Evolutionary conservation across 2,888 invertebrate genomes (phyloP).

Genomic region (Acanthosepion esculentum): DNA sequence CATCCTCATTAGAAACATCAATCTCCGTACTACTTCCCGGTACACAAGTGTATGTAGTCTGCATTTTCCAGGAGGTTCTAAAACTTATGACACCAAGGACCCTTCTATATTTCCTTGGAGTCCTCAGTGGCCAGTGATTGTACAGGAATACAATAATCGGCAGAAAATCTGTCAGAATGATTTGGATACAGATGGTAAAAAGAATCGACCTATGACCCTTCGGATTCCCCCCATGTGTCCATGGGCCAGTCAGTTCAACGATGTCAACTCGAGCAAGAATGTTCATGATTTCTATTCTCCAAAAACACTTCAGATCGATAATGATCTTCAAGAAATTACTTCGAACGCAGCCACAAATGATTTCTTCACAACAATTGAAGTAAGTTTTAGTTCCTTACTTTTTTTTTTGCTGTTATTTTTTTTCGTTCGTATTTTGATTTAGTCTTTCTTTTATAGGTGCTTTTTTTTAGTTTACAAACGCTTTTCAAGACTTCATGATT

Average conservation of each 20-base stretch:
- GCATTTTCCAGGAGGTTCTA: slow-evolving; percentile 37
- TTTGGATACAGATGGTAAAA: neutral
- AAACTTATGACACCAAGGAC: slow-evolving; percentile 36
- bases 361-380: slow-evolving; percentile 14
- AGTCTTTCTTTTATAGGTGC: too few species aligned
- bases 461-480: too few species aligned
- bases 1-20: neutral
- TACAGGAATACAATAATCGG: slow-evolving; percentile 37
- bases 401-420: too few species aligned
- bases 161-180: neutral
- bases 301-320: neutral
- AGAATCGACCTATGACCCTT: slow-evolving; percentile 46
- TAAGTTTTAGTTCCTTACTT: neutral
- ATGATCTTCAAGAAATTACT: slow-evolving; percentile 40
- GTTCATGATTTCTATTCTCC: slow-evolving; percentile 37
- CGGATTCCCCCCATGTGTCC: slow-evolving; percentile 43
- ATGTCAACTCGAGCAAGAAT: neutral
- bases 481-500: too few species aligned
- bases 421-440: neutral
- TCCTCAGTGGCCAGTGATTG: slow-evolving; percentile 24
- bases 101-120: slow-evolving; percentile 41
- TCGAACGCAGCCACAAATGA: neutral
- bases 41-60: slow-evolving; percentile 46
- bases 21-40: neutral
- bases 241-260: neutral